A percentile compares a stretch with the other conserved stretches of the same genome.
Evolutionary conservation across 2,888 invertebrate species (phyloP).

Genomic region (Mythimna albipuncta): DNA sequence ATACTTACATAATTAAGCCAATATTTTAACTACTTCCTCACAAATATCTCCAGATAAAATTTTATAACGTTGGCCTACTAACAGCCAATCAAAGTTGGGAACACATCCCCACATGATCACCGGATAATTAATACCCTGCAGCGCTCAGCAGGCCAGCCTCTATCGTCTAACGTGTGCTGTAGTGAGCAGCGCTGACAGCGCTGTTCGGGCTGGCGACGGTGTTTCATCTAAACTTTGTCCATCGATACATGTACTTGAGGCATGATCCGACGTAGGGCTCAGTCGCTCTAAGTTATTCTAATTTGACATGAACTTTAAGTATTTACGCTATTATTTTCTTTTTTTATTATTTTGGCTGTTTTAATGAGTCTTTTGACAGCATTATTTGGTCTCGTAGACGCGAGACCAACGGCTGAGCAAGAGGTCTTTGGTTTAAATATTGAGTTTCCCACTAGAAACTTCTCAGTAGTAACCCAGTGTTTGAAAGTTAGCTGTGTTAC

Average conservation of each 20-base stretch:
- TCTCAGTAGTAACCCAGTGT: no score
- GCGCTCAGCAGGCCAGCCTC: slow-evolving; percentile 26
- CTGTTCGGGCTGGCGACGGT: not conserved
- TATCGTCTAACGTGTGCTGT: slow-evolving; percentile 18
- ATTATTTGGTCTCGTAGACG: no score
- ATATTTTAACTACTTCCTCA: not conserved
- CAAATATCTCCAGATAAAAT: slow-evolving; percentile 16
- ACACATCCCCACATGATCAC: slow-evolving; percentile 40
- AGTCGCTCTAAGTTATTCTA: not conserved
- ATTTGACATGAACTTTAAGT: not conserved
- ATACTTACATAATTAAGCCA: not conserved
- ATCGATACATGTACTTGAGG: slow-evolving; percentile 15
- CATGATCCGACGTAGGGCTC: slow-evolving; percentile 3
- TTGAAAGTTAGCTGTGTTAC: no score
- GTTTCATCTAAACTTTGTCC: slow-evolving; percentile 31
- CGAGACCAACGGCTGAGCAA: no score
- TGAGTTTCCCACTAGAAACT: no score
- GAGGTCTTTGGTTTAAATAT: no score
- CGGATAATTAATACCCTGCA: slow-evolving; percentile 45
- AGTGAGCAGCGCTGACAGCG: slow-evolving; percentile 42
- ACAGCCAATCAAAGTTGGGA: slow-evolving; percentile 53
- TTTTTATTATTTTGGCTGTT: not conserved
- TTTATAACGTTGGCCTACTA: slow-evolving; percentile 40
- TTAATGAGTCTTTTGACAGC: not conserved
- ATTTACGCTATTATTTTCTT: not conserved